A percentile compares a stretch with the other conserved stretches of the same genome.
Conservation (phyloP, 2,113 vertebrate species). For the Rhinoderma darwinii region DNA sequence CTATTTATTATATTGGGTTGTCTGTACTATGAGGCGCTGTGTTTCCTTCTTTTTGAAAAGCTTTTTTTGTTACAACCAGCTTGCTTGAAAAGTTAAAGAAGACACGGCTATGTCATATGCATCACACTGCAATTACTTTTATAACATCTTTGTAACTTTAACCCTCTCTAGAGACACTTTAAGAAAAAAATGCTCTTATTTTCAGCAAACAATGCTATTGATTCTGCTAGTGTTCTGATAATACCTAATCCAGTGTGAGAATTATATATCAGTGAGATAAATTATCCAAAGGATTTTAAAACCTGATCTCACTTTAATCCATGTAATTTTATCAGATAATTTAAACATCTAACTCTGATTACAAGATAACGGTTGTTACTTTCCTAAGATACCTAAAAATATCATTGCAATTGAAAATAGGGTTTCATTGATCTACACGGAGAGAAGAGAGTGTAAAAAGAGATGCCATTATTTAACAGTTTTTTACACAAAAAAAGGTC, state of each 20-base stretch:
- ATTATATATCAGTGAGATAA: conserved; percentile 50
- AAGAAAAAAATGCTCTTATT: conserved; percentile 53
- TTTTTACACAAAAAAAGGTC: not conserved
- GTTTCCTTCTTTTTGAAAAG: no score
- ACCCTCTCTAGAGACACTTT: conserved; percentile 27
- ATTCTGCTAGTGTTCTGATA: conserved; percentile 48
- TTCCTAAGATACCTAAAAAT: conserved; percentile 39
- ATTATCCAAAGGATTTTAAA: conserved; percentile 55
- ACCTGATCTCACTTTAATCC: conserved; percentile 50
- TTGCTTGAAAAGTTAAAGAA: not conserved
- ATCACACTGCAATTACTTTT: not conserved
- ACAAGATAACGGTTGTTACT: conserved; percentile 44
- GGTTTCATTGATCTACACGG: not conserved
- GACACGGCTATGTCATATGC: not conserved
- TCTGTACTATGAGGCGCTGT: no score
- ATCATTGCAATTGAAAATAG: conserved; percentile 15
- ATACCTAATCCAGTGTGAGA: conserved; percentile 47
- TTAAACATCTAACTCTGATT: conserved; percentile 45
- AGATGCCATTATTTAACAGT: not conserved
- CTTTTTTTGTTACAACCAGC: no score
- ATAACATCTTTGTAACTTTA: conserved; percentile 53
- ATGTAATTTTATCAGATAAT: conserved; percentile 57
- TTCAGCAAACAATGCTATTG: conserved; percentile 52
- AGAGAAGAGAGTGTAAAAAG: not conserved
- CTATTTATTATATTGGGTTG: no score